Evolutionary conservation across 2,113 vertebrate species (phyloP).

Genomic region (Setophaga coronata): DNA sequence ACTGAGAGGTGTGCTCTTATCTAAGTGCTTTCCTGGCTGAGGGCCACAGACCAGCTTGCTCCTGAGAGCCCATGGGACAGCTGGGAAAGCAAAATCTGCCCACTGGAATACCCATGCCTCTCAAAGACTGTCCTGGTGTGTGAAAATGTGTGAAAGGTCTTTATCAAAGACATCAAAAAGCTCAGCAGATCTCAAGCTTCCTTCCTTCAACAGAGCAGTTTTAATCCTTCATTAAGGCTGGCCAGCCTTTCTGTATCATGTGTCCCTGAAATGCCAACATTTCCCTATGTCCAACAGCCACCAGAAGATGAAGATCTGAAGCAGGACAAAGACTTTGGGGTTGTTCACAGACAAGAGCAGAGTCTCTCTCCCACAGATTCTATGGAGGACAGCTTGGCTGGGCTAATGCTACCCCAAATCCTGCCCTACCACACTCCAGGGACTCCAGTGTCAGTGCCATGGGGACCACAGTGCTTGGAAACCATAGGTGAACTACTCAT

Average conservation of each 20-base stretch:
- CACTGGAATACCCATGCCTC: neutral
- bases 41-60: neutral
- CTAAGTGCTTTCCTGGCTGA: constrained; percentile 40
- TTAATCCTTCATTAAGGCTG: neutral
- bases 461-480: neutral
- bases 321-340: neutral
- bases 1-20: neutral
- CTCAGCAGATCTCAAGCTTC: neutral
- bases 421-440: neutral
- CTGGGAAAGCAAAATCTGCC: neutral
- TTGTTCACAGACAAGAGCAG: neutral
- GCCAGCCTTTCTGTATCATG: neutral
- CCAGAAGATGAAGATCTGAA: neutral
- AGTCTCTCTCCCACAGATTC: accelerated
- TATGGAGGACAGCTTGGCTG: neutral
- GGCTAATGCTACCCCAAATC: neutral
- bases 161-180: neutral
- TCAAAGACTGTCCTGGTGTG: neutral
- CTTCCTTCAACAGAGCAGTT: neutral
- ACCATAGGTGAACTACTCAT: neutral
- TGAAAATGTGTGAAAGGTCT: neutral
- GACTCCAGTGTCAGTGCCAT: neutral
- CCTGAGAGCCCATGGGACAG: neutral
- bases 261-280: neutral
- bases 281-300: neutral